A percentile compares a stretch with the other conserved stretches of the same genome.
phyloP scores from a whole-genome alignment of 1,140 invertebrate species.

The Penaeus chinensis region DNA sequence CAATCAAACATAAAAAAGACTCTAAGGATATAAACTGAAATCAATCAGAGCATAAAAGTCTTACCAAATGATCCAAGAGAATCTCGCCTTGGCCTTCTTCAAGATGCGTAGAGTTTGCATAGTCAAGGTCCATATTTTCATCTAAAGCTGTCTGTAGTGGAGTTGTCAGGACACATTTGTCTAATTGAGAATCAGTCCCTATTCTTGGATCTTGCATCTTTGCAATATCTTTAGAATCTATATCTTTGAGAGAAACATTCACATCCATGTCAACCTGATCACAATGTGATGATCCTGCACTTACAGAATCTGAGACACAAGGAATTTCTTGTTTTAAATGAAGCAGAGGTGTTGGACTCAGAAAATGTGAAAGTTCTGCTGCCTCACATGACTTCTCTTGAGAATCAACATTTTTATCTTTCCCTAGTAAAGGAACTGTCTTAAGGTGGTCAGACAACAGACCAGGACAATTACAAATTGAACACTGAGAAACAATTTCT shows the following conservation, averaged over 20 bases:
- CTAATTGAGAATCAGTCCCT: neutral
- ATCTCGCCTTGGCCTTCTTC: slow-evolving; percentile 38
- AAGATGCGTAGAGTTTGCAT: slow-evolving; percentile 31
- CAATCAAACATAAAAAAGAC: too few species aligned
- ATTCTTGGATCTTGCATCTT: slow-evolving; percentile 23
- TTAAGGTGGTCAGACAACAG: slow-evolving; percentile 25
- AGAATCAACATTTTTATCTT: slow-evolving; percentile 22
- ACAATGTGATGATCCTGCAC: slow-evolving; percentile 26
- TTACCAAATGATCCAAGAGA: slow-evolving; percentile 43
- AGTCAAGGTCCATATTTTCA: slow-evolving; percentile 44
- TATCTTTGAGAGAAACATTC: slow-evolving; percentile 35
- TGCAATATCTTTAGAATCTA: slow-evolving; percentile 12
- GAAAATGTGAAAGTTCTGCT: slow-evolving; percentile 38
- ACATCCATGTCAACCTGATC: slow-evolving; percentile 41
- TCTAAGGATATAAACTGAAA: too few species aligned
- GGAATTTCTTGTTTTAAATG: slow-evolving; percentile 50
- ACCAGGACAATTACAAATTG: slow-evolving; percentile 31
- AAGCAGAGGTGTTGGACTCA: slow-evolving; percentile 41
- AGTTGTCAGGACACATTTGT: slow-evolving; percentile 28
- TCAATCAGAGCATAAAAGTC: neutral
- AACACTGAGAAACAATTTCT: slow-evolving; percentile 11
- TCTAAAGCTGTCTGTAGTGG: slow-evolving; percentile 17
- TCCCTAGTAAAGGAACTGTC: neutral
- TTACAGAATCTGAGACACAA: slow-evolving; percentile 22
- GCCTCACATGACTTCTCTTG: slow-evolving; percentile 42